A percentile compares a stretch with the other conserved stretches of the same genome.
Conservation (phyloP, 2,888 invertebrate species). For the Heliconius hortense region DNA sequence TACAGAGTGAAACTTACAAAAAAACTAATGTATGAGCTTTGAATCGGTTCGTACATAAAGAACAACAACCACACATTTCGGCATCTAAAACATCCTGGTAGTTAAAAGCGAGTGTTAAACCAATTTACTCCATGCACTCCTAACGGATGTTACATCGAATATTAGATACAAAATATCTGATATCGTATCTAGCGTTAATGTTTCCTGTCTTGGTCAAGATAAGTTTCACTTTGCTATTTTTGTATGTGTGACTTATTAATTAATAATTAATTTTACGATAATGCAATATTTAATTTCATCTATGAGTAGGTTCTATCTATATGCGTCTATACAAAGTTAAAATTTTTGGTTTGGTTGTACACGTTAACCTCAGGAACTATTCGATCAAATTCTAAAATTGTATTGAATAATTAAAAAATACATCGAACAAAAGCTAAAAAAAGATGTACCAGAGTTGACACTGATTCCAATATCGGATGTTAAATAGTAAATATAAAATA, state of each 20-base stretch:
- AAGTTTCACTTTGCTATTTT: background rate
- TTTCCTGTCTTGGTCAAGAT: background rate
- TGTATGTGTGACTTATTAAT: background rate
- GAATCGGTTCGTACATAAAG: background rate
- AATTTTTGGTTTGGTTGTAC: too few species aligned
- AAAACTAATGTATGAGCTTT: background rate
- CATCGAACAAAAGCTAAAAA: too few species aligned
- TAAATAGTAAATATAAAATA: too few species aligned
- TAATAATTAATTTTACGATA: background rate
- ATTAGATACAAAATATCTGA: slow-evolving; percentile 4
- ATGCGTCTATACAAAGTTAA: too few species aligned
- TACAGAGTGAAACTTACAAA: too few species aligned
- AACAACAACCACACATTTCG: background rate
- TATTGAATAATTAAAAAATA: too few species aligned
- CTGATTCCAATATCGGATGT: too few species aligned
- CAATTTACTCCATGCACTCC: slow-evolving; percentile 1
- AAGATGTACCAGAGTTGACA: too few species aligned
- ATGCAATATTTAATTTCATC: too few species aligned
- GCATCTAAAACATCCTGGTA: background rate
- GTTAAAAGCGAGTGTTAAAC: background rate
- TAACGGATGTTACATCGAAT: slow-evolving; percentile 4
- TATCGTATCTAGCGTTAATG: background rate
- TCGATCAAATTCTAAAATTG: too few species aligned
- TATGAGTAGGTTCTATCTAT: too few species aligned
- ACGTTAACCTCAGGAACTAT: too few species aligned